A percentile compares a stretch with the other conserved stretches of the same genome.
Conservation (phyloP, 1,140 invertebrate genomes). For the Bombus waltoni region DNA sequence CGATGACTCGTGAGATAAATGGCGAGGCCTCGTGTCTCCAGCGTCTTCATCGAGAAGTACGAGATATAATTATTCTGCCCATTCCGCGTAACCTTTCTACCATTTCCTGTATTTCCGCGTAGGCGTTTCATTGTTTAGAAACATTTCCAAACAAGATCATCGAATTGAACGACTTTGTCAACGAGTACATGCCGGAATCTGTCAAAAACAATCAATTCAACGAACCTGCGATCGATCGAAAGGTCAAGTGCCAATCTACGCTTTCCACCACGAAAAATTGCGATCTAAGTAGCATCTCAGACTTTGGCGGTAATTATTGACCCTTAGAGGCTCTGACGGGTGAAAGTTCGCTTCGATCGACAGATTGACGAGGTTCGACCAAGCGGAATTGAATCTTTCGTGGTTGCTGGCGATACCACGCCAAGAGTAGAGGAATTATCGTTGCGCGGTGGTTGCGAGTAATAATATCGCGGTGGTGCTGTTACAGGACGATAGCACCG, state of each 20-base stretch:
- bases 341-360: background rate
- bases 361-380: background rate
- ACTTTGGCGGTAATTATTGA: slow-evolving; percentile 56
- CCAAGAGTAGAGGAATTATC: too few relatives aligned
- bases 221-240: slow-evolving; percentile 25
- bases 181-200: slow-evolving; percentile 68
- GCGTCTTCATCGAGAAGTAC: slow-evolving; percentile 49
- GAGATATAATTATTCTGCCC: background rate
- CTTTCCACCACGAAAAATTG: slow-evolving; percentile 58
- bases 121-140: slow-evolving; percentile 73
- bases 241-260: slow-evolving; percentile 55
- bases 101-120: background rate
- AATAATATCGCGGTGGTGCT: too few relatives aligned
- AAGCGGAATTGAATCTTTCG: background rate
- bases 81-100: slow-evolving; percentile 21
- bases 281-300: slow-evolving; percentile 49
- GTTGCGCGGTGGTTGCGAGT: too few relatives aligned
- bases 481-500: too few relatives aligned
- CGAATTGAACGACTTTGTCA: slow-evolving; percentile 73
- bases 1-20: slow-evolving; percentile 21
- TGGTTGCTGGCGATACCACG: too few relatives aligned
- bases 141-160: slow-evolving; percentile 74
- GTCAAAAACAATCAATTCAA: slow-evolving; percentile 57
- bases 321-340: background rate
- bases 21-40: slow-evolving; percentile 42